Evolutionary conservation across 1,140 invertebrate species (phyloP).

Genomic region (Harlomillsia oculata): DNA sequence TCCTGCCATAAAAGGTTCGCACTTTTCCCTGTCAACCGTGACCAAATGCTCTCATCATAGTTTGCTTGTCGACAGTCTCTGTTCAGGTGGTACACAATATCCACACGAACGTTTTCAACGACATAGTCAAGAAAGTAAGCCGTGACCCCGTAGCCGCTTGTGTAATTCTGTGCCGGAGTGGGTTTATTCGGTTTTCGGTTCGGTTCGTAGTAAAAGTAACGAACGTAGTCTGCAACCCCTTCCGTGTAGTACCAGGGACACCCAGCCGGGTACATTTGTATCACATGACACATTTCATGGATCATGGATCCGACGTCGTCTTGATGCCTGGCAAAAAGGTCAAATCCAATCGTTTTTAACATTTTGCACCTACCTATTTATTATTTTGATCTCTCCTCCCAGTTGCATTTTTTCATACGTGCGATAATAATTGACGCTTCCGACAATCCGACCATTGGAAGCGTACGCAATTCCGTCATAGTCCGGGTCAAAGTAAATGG

Average conservation of each 20-base stretch:
- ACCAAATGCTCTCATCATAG: conserved; percentile 21
- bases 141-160: conserved; percentile 27
- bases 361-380: background rate
- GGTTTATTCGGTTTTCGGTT: conserved; percentile 24
- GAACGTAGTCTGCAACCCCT: conserved; percentile 30
- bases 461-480: conserved; percentile 34
- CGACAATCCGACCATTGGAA: conserved; percentile 16
- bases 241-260: conserved; percentile 27
- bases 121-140: conserved; percentile 30
- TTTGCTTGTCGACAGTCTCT: conserved; percentile 28
- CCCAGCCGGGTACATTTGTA: conserved; percentile 15
- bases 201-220: conserved; percentile 30
- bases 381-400: background rate
- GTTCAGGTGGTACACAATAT: conserved; percentile 21
- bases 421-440: conserved; percentile 29
- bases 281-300: conserved; percentile 31
- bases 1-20: conserved; percentile 24
- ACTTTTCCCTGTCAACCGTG: conserved; percentile 22
- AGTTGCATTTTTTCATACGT: background rate
- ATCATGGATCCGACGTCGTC: conserved; percentile 32
- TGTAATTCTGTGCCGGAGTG: conserved; percentile 6
- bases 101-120: background rate
- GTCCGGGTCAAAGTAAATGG: conserved; percentile 28
- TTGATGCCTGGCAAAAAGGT: background rate
- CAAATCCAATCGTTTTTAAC: background rate